A percentile compares a stretch with the other conserved stretches of the same genome.
These are phyloP conservation scores for Leptonema lineaticorne DNA, from an alignment of 1,140 invertebrate species.

Conservation along the genomic window DNA sequence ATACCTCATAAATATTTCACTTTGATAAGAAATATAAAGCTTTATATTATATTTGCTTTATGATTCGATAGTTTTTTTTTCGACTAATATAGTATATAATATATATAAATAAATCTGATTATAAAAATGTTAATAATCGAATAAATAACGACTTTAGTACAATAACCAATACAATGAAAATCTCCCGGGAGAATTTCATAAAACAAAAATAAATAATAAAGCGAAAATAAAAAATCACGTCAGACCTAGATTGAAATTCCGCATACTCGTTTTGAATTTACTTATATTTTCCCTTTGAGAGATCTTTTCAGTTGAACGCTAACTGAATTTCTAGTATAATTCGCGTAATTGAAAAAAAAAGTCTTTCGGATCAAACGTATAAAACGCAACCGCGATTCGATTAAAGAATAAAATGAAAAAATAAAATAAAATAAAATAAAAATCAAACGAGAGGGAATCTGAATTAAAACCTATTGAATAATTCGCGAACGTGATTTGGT, in stretches of 20 bases:
- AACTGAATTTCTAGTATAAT: not conserved
- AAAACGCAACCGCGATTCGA: not conserved
- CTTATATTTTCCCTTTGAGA: not conserved
- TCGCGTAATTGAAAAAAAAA: not conserved
- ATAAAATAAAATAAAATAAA: not conserved
- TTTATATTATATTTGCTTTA: no score
- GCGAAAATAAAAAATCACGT: not conserved
- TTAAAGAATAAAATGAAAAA: no score
- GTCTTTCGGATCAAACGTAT: not conserved
- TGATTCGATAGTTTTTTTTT: no score
- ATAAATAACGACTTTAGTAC: no score
- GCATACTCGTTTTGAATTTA: not conserved
- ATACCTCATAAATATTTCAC: no score
- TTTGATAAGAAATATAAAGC: no score
- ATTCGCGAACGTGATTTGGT: constrained; percentile 1
- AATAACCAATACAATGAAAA: no score
- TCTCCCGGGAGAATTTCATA: no score
- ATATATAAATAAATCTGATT: no score
- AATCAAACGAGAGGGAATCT: not conserved
- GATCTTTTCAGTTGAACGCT: not conserved
- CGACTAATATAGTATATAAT: no score
- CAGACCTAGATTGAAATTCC: not conserved
- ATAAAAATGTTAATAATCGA: no score
- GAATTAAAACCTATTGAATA: not conserved
- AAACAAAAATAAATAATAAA: not conserved